Percentiles rank a stretch among this genome's conserved stretches.
Evolutionary conservation across 2,113 vertebrate genomes (phyloP).

Genomic region (Pholis gunnellus): DNA sequence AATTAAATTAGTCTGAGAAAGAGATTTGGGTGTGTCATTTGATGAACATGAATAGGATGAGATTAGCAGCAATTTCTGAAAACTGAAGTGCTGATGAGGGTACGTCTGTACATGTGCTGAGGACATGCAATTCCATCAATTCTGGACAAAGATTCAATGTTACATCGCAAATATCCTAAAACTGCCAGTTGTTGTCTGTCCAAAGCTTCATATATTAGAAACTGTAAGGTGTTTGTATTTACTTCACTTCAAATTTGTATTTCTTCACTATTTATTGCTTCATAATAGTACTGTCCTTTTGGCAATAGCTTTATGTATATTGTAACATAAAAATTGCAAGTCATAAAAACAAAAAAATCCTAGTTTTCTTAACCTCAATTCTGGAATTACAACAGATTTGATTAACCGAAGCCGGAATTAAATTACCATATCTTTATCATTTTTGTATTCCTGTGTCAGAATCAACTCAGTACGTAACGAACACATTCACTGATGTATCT

Average conservation of each 20-base stretch:
- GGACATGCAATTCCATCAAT: neutral
- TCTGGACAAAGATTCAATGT: neutral
- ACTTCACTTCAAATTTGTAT: neutral
- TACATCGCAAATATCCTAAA: neutral
- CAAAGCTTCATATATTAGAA: too few relatives aligned
- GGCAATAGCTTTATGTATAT: too few relatives aligned
- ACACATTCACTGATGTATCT: neutral
- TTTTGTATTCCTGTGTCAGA: neutral
- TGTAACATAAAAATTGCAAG: too few relatives aligned
- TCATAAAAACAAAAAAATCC: neutral
- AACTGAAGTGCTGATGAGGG: neutral
- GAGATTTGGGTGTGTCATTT: too few relatives aligned
- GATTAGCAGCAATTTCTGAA: too few relatives aligned
- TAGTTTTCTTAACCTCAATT: neutral
- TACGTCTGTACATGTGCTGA: neutral
- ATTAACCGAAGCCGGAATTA: neutral
- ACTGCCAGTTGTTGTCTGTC: too few relatives aligned
- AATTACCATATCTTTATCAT: neutral
- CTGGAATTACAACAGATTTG: neutral
- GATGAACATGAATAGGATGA: too few relatives aligned
- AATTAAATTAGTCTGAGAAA: too few relatives aligned
- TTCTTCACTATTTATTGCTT: neutral
- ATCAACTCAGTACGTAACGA: neutral
- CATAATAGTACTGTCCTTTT: neutral
- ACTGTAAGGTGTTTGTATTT: neutral